These are phyloP conservation scores for Capromys pilorides DNA, from an alignment of 2,797 vertebrate genomes.

Conservation along the genomic window DNA sequence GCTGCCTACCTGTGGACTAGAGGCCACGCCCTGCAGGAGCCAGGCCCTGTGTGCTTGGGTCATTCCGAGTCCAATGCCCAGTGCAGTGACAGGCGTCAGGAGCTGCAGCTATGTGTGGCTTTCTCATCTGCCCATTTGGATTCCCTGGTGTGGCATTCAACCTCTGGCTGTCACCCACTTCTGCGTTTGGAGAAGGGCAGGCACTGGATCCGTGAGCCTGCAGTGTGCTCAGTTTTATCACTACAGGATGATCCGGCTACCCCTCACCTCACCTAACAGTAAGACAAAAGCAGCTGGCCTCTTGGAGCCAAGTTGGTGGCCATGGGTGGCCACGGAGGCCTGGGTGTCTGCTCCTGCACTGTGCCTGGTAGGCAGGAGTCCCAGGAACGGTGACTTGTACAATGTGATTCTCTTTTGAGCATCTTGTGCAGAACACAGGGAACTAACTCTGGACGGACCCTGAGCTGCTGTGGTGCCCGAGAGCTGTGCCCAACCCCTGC, in stretches of 20 bases:
- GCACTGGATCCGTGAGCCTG: rapidly evolving
- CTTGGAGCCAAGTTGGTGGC: background rate
- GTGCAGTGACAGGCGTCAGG: rapidly evolving
- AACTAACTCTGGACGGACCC: rapidly evolving
- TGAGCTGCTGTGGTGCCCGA: rapidly evolving
- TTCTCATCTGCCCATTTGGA: rapidly evolving
- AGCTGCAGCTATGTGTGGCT: rapidly evolving
- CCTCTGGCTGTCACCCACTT: rapidly evolving
- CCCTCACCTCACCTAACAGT: background rate
- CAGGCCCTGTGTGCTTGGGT: background rate
- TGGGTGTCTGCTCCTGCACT: background rate
- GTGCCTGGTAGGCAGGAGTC: rapidly evolving
- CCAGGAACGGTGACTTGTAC: background rate
- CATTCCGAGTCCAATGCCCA: background rate
- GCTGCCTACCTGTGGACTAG: rapidly evolving
- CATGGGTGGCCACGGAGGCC: background rate
- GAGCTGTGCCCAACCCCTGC: rapidly evolving
- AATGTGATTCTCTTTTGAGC: background rate
- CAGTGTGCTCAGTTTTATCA: rapidly evolving
- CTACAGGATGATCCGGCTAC: rapidly evolving
- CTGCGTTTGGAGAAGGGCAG: background rate
- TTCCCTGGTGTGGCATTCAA: rapidly evolving
- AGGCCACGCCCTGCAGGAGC: rapidly evolving
- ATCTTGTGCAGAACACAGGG: rapidly evolving
- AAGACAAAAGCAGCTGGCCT: background rate